Conservation (phyloP, 23 tunicate genomes). For the Corella eumyota region DNA sequence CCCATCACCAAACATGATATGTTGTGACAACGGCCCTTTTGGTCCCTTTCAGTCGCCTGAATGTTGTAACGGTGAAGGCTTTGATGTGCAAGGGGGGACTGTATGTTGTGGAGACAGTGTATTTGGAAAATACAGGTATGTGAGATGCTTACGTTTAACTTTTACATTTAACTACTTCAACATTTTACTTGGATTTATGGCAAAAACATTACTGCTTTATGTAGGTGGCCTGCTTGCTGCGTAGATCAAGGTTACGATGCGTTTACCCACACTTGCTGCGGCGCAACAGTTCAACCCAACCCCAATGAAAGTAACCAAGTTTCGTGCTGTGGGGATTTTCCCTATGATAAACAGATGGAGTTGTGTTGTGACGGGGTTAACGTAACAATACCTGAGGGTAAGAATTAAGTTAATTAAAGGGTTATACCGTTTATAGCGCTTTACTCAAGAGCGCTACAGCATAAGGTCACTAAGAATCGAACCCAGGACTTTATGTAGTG, state of each 20-base stretch:
- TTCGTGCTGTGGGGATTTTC: conserved; percentile 41
- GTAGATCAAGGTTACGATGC: conserved; percentile 81
- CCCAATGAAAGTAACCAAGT: conserved; percentile 34
- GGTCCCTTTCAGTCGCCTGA: conserved; percentile 42
- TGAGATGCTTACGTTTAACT: too few species aligned
- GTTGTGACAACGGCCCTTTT: conserved; percentile 60
- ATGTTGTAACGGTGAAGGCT: conserved; percentile 56
- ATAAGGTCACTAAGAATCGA: too few species aligned
- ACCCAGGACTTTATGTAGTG: too few species aligned
- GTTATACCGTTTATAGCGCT: too few species aligned
- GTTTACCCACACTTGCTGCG: conserved; percentile 66
- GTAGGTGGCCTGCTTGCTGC: conserved; percentile 53
- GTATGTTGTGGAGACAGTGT: conserved; percentile 47
- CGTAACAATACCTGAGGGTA: conserved; percentile 65
- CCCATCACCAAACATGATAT: conserved; percentile 1
- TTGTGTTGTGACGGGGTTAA: conserved; percentile 61
- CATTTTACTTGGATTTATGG: too few species aligned
- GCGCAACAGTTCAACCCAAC: conserved; percentile 30
- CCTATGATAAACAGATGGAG: conserved; percentile 35
- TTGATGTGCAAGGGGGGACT: conserved; percentile 38
- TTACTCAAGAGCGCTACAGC: too few species aligned
- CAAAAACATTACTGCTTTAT: too few species aligned
- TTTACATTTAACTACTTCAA: too few species aligned
- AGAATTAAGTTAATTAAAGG: too few species aligned
- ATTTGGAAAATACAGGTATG: conserved; percentile 33